Conservation (phyloP, 2,888 invertebrate genomes). For the Ethmia dodecea region DNA sequence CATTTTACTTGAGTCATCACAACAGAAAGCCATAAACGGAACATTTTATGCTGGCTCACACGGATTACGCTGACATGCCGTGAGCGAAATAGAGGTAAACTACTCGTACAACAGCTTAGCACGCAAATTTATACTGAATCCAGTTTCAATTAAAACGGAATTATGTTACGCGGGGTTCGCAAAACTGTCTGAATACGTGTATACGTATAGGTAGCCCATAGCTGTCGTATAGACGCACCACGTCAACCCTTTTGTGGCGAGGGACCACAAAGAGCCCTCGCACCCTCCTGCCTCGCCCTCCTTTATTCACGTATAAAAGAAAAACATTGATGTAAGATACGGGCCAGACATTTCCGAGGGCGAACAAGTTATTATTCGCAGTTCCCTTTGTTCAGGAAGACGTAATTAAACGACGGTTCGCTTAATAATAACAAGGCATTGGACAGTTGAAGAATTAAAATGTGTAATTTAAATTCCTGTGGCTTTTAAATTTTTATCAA, state of each 20-base stretch:
- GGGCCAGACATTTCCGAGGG: conserved; percentile 39
- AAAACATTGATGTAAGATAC: conserved; percentile 58
- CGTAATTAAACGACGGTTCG: conserved; percentile 28
- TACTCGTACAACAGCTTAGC: conserved; percentile 5
- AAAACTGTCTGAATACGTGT: conserved; percentile 15
- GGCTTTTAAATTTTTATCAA: too few relatives aligned
- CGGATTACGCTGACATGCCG: too few relatives aligned
- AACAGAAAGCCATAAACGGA: too few relatives aligned
- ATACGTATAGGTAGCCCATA: background rate
- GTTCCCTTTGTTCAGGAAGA: conserved; percentile 30
- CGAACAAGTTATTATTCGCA: conserved; percentile 40
- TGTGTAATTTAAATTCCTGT: too few relatives aligned
- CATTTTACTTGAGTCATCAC: too few relatives aligned
- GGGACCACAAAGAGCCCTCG: conserved; percentile 44
- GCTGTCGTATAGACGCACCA: conserved; percentile 23
- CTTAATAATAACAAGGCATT: conserved; percentile 15
- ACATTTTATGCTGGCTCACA: too few relatives aligned
- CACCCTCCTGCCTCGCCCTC: conserved; percentile 37
- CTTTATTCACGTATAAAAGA: conserved; percentile 48
- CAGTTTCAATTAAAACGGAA: conserved; percentile 38
- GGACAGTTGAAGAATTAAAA: too few relatives aligned
- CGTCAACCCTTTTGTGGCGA: conserved; percentile 52
- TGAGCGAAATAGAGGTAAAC: too few relatives aligned
- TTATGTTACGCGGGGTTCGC: conserved; percentile 21
- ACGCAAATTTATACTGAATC: conserved; percentile 20